These are phyloP conservation scores for Cydia splendana DNA, from an alignment of 1,140 invertebrate species.

Conservation along the genomic window DNA sequence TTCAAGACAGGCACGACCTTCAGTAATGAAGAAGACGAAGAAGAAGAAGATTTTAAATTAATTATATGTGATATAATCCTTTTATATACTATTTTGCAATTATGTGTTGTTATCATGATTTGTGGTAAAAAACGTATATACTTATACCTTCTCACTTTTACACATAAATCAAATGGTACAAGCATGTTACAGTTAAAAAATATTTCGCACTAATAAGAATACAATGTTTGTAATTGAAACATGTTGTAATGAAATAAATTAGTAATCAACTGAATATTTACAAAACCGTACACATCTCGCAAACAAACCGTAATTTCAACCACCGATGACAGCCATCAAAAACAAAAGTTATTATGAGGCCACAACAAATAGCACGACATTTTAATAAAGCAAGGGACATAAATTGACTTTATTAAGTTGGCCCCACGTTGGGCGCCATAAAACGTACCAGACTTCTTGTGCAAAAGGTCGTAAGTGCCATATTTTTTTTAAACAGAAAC, in stretches of 20 bases:
- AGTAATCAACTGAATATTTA: background rate
- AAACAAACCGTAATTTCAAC: slow-evolving; percentile 4
- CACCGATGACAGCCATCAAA: slow-evolving; percentile 16
- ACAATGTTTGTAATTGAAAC: background rate
- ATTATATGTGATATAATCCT: too few species aligned
- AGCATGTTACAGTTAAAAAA: background rate
- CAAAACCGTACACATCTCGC: background rate
- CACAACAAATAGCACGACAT: slow-evolving; percentile 37
- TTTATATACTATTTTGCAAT: too few species aligned
- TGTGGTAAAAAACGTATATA: background rate
- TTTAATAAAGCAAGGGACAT: slow-evolving; percentile 48
- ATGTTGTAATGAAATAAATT: background rate
- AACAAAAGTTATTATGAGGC: slow-evolving; percentile 22
- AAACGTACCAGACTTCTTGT: slow-evolving; percentile 56
- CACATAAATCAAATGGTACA: too few species aligned
- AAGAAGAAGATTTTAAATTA: too few species aligned
- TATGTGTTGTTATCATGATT: too few species aligned
- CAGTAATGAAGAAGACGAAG: too few species aligned
- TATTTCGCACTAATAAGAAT: background rate
- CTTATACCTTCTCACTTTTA: too few species aligned
- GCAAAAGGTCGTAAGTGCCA: slow-evolving; percentile 44
- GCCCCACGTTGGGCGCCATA: slow-evolving; percentile 56
- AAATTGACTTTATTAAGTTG: slow-evolving; percentile 56
- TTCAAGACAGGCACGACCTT: too few species aligned
- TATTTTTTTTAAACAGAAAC: background rate